Conservation (phyloP, 2,888 invertebrate genomes). For the Phania funesta region DNA sequence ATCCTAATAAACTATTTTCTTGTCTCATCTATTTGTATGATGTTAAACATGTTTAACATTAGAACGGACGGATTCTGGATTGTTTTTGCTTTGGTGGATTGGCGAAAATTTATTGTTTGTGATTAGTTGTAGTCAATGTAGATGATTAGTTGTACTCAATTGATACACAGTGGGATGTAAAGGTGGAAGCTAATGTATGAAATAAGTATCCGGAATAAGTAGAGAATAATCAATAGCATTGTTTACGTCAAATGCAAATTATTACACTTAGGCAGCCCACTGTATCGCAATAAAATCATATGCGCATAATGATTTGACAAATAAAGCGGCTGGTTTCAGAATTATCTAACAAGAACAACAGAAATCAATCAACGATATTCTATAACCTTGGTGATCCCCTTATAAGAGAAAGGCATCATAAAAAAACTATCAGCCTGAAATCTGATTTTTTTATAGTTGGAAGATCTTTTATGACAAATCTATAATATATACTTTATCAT, state of each 20-base stretch:
- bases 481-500: too few relatives aligned
- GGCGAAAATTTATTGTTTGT: neutral
- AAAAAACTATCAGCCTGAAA: too few relatives aligned
- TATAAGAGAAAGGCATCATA: too few relatives aligned
- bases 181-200: conserved; percentile 1
- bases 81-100: neutral
- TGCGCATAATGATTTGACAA: too few relatives aligned
- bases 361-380: too few relatives aligned
- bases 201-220: neutral
- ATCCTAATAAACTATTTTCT: conserved; percentile 54
- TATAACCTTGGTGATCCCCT: too few relatives aligned
- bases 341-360: too few relatives aligned
- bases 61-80: conserved; percentile 21
- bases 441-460: too few relatives aligned
- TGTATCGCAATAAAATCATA: neutral
- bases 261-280: neutral
- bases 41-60: conserved; percentile 41
- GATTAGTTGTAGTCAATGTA: neutral
- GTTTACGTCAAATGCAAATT: neutral
- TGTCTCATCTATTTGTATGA: conserved; percentile 52
- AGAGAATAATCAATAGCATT: neutral
- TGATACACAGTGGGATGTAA: neutral
- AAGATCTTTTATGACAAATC: too few relatives aligned
- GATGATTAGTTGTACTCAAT: conserved; percentile 9
- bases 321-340: too few relatives aligned